Conservation (phyloP, 2,888 invertebrate species). For the Catocala fraxini region DNA sequence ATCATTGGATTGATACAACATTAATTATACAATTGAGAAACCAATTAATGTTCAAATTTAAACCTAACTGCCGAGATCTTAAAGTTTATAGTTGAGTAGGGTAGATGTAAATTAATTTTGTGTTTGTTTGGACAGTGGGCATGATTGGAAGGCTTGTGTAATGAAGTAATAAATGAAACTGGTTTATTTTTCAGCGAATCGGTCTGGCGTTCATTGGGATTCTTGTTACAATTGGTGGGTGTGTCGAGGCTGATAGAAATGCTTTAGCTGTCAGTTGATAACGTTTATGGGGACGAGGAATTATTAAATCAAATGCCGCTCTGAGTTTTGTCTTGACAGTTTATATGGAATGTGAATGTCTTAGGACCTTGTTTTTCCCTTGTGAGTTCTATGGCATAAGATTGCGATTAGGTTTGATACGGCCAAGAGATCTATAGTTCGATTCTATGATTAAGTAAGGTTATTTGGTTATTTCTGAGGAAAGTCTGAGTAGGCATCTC, state of each 20-base stretch:
- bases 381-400: too few relatives aligned
- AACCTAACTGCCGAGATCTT: conserved; percentile 13
- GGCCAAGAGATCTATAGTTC: too few relatives aligned
- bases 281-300: neutral
- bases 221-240: conserved; percentile 9
- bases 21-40: conserved; percentile 18
- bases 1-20: conserved; percentile 49
- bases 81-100: conserved; percentile 11
- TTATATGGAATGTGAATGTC: too few relatives aligned
- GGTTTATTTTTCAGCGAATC: conserved; percentile 46
- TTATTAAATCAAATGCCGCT: too few relatives aligned
- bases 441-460: too few relatives aligned
- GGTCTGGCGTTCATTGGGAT: conserved; percentile 1
- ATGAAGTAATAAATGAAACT: conserved; percentile 54
- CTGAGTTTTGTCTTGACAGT: too few relatives aligned
- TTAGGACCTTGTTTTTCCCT: too few relatives aligned
- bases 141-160: conserved; percentile 50
- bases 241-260: conserved; percentile 8
- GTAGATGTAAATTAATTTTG: conserved; percentile 7
- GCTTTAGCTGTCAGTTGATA: neutral
- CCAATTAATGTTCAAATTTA: conserved; percentile 27
- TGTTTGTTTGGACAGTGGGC: conserved; percentile 37
- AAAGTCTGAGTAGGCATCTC: too few relatives aligned
- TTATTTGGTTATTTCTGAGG: too few relatives aligned
- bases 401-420: too few relatives aligned